Base-by-base conservation (phyloP, 2,888 invertebrate genomes). In the Zaprionus obscuricornis region DNA sequence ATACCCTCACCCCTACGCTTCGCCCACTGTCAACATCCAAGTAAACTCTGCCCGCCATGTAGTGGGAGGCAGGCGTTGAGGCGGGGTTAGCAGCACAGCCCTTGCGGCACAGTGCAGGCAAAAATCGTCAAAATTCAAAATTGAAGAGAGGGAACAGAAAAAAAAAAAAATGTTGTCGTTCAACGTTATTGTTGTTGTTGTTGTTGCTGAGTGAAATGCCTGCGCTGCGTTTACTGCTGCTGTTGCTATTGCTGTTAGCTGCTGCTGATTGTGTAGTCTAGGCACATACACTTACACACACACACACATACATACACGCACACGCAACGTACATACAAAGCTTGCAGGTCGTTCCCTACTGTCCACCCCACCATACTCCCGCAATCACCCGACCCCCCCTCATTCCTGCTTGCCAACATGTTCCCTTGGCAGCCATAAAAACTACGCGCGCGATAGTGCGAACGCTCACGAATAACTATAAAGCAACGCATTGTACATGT, bases 261-360 rank as follows among this genome's bases (percentile, higher is more conserved):
- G 63, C 24, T 36, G 69, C 73, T 85, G 79, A 85, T 79, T 83
- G 81, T 85, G 66, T 67, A 78, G 75, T 82, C 85, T 72, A 72
- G 66, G 62, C 86, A 81, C 58, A 51, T 51, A 45, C 51, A 54
- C 49, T 52, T 54, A 52, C 55, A 59, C 29, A 39, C 16, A 63
- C 37, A 43, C 37, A 34, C 8, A 39, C 29, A 31, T 36, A 39
- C 47, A 33, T 17, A 27, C 46, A 11, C 24, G 11, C 13, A 20
- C 17, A 64, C 27, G 20, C 22, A 42, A n/a, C 43, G 65, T 22
- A 57, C 42, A 33, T 33, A 59, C 37, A 37, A 29, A 52, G 70
- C 76, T 66, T 84, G 84, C 74, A 73, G 49, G 66, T 66, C 71
- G 49, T 36, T 49, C 40, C 49, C 52, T 37, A 11, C 63, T 55